Base-by-base conservation (phyloP, 2,888 invertebrate species). In the Melangyna quadrimaculata region DNA sequence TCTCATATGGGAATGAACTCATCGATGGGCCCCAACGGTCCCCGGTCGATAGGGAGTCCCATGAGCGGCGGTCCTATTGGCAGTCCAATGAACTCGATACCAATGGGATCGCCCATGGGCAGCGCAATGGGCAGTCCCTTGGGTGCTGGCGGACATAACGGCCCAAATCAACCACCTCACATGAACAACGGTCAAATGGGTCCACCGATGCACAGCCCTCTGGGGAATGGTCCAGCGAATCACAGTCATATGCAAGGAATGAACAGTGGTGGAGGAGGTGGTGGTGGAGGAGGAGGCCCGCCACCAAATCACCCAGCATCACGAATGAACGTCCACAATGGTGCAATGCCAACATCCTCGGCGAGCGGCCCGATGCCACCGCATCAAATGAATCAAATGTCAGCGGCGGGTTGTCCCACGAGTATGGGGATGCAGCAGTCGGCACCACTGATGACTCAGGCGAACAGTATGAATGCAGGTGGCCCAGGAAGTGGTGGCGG, bases 151-250 rank as follows among this genome's bases (percentile, higher is more conserved):
- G 83, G 89, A 8, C 89, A 89, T 45, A 88, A 88, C 55, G 88
- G 88, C 55, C 88, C 88, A 75, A 89, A 89, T 73, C 89, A 88
- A 87, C 89, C 89, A 65, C 89, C 89, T 88, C 94, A 92, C 81
- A 95, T 95, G 94, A 94, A 94, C 89, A 95, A 94, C 88, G 95
- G 95, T 89, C 95, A 95, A 72, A 96, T 95, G 95, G 95, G 94
- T 70, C 95, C 96, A 70, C 95, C 96, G 72, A 95, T 96, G 94
- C 96, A 95, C 88, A 95, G 95, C 92, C 95, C 95, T 57, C 91
- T 95, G 81, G 95, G 95, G 14, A 94, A 94, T 88, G 94, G 94
- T 71, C 94, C 95, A 0, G 94, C 94, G 87, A 91, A 90, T 88
- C 91, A 91, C 77, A 91, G 90, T 87, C 88, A 88, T 57, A 94